These are phyloP conservation scores for Muscidifurax raptorellus DNA, from an alignment of 1,140 invertebrate genomes.

Conservation along the genomic window DNA sequence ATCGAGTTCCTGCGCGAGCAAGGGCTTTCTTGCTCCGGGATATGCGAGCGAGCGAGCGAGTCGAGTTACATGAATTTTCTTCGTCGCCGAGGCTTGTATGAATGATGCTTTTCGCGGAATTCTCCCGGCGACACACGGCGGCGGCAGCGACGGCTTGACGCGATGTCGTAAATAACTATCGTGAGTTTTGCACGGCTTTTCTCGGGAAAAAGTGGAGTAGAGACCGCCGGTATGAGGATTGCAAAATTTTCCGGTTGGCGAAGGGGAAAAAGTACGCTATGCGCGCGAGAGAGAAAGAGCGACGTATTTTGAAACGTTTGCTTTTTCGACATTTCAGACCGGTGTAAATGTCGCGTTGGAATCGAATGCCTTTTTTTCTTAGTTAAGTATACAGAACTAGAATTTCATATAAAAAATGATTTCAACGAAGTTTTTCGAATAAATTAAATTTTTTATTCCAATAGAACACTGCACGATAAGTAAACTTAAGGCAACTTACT, in stretches of 20 bases:
- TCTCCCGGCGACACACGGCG: background rate
- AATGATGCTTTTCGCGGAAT: constrained; percentile 21
- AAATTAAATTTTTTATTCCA: too few relatives aligned
- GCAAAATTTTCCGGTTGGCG: background rate
- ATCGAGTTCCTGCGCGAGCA: constrained; percentile 3
- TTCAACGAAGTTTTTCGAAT: too few relatives aligned
- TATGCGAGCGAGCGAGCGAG: background rate
- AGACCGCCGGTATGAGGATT: background rate
- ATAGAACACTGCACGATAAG: too few relatives aligned
- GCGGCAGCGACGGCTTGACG: background rate
- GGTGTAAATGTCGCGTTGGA: too few relatives aligned
- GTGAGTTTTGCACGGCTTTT: background rate
- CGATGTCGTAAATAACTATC: constrained; percentile 7
- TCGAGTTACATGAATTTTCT: constrained; percentile 3
- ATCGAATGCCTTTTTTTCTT: too few relatives aligned
- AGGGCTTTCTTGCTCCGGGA: constrained; percentile 3
- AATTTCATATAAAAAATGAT: too few relatives aligned
- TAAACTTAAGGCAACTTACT: too few relatives aligned
- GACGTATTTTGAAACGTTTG: too few relatives aligned
- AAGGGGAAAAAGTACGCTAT: background rate
- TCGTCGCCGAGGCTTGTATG: constrained; percentile 1
- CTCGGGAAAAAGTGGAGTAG: background rate
- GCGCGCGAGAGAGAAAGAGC: too few relatives aligned
- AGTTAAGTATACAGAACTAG: too few relatives aligned
- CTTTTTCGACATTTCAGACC: too few relatives aligned